Percentiles rank a stretch among this genome's conserved stretches.
These are phyloP conservation scores for Himalopsyche japonica DNA, from an alignment of 2,888 invertebrate genomes.

Conservation along the genomic window DNA sequence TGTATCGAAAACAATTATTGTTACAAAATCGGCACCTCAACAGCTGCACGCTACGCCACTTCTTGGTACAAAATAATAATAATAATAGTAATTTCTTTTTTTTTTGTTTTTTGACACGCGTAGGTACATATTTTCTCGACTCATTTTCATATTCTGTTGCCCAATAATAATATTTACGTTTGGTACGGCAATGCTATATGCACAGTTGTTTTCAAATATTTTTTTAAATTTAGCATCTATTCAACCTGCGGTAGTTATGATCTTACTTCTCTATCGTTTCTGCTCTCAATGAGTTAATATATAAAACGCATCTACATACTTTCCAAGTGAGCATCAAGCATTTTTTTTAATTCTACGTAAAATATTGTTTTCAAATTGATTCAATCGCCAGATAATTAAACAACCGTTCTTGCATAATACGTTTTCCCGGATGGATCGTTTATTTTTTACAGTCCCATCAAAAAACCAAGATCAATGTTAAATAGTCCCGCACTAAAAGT, in stretches of 20 bases:
- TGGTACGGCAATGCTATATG: neutral
- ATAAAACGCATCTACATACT: too few species aligned
- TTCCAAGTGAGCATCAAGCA: too few species aligned
- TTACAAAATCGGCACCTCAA: neutral
- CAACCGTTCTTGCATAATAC: too few species aligned
- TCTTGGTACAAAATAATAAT: neutral
- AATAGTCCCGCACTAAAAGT: too few species aligned
- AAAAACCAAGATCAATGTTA: too few species aligned
- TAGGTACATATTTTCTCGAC: neutral
- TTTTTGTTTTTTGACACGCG: neutral
- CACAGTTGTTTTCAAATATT: neutral
- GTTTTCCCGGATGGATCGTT: too few species aligned
- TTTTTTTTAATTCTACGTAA: too few species aligned
- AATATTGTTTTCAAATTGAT: too few species aligned
- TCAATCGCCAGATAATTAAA: too few species aligned
- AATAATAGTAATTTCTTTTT: neutral
- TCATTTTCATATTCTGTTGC: neutral
- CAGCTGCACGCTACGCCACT: neutral
- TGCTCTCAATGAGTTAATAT: too few species aligned
- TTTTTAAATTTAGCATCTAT: neutral
- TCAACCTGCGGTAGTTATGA: neutral
- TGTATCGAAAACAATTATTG: neutral
- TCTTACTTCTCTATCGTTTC: too few species aligned
- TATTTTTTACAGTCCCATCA: too few species aligned
- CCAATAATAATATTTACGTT: neutral